A percentile compares a stretch with the other conserved stretches of the same genome.
Evolutionary conservation across 64 coral and sea anemone species (phyloP).

Genomic region (Actinia tenebrosa): DNA sequence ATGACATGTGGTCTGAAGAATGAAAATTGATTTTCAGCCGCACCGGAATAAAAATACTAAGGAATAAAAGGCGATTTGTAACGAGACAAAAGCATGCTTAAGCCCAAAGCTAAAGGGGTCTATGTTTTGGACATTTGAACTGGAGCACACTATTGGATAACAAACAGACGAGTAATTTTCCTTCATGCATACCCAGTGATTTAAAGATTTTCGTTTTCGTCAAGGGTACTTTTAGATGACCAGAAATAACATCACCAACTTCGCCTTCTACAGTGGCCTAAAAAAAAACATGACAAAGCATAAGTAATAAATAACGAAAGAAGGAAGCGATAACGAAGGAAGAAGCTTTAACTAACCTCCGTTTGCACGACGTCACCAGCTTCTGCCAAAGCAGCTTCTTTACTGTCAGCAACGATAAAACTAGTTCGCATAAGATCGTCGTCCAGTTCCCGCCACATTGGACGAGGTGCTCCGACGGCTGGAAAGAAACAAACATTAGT

Average conservation of each 20-base stretch:
- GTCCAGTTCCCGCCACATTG: constrained; percentile 73
- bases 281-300: neutral
- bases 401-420: constrained; percentile 74
- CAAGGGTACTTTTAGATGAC: constrained; percentile 53
- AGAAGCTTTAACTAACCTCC: constrained; percentile 39
- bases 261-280: constrained; percentile 68
- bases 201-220: constrained; percentile 74
- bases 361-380: constrained; percentile 82
- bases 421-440: constrained; percentile 76
- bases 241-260: constrained; percentile 85
- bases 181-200: constrained; percentile 58
- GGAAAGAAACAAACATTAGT: neutral
- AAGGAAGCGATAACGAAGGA: neutral
- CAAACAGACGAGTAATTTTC: too few relatives aligned
- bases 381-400: constrained; percentile 62
- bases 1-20: too few relatives aligned
- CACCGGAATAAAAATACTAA: too few relatives aligned
- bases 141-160: too few relatives aligned
- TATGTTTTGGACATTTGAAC: too few relatives aligned
- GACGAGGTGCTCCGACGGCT: constrained; percentile 75
- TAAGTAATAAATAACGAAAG: neutral
- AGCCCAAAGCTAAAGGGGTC: too few relatives aligned
- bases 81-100: too few relatives aligned
- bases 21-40: too few relatives aligned
- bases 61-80: too few relatives aligned